Evolutionary conservation across 2,113 vertebrate genomes (phyloP).

Genomic region (Pachyramphus minor): DNA sequence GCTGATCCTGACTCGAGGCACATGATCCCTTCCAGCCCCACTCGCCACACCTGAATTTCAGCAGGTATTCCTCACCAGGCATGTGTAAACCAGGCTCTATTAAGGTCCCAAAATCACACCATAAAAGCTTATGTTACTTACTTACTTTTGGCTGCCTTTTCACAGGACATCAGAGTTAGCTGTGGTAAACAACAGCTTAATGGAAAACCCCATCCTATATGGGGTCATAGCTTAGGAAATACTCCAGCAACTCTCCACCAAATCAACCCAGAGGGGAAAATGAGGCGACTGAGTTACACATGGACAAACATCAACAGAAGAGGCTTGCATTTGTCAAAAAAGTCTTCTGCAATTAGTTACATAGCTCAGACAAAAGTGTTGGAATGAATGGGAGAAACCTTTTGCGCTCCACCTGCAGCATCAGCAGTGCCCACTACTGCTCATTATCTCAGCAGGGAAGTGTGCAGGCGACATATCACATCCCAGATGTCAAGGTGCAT

Average conservation of each 20-base stretch:
- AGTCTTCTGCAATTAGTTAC: not conserved
- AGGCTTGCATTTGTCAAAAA: not conserved
- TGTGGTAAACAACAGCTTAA: not conserved
- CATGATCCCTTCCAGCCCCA: not conserved
- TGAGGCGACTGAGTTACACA: not conserved
- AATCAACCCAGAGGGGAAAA: not conserved
- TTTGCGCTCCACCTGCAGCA: not conserved
- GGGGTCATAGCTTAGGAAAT: not conserved
- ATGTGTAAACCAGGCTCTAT: not conserved
- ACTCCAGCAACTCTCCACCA: not conserved
- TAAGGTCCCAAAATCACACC: not conserved
- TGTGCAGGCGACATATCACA: slow-evolving; percentile 14
- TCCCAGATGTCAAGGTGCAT: slow-evolving; percentile 66
- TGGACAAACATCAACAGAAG: not conserved
- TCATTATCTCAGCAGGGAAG: not conserved
- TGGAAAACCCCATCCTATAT: not conserved
- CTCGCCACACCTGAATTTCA: not conserved
- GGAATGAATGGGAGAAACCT: not conserved
- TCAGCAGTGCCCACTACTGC: not conserved
- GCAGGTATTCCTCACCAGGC: not conserved
- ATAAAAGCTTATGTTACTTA: not conserved
- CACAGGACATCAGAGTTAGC: not conserved
- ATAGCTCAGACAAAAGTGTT: not conserved
- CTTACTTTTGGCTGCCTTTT: not conserved
- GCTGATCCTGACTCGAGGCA: not conserved